Conservation (phyloP, 30 jellyfish, hydroid and myxozoan species). For the Pseudorhiza aurosa region DNA sequence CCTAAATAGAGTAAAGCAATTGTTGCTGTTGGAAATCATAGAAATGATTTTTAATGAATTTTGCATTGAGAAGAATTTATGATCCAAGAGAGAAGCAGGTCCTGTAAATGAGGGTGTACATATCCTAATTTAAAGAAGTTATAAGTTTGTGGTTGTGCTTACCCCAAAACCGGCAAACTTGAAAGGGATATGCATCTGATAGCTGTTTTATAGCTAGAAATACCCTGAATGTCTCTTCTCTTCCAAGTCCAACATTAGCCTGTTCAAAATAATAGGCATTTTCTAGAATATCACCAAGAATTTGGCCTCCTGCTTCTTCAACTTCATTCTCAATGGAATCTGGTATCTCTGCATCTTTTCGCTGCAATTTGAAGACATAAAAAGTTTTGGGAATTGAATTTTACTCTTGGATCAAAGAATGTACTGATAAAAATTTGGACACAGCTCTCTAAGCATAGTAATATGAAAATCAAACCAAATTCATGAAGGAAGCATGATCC, state of each 20-base stretch:
- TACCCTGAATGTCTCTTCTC: conserved; percentile 88
- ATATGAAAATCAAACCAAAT: too few species aligned
- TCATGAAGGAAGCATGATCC: too few species aligned
- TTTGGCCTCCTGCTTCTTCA: conserved; percentile 79
- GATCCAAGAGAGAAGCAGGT: too few species aligned
- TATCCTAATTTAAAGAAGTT: too few species aligned
- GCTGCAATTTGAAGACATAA: conserved; percentile 27
- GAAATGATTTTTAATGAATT: too few species aligned
- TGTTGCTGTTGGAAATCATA: too few species aligned
- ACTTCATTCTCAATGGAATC: conserved; percentile 53
- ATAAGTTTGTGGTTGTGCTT: conserved; percentile 17
- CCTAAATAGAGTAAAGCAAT: too few species aligned
- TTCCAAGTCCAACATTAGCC: conserved; percentile 95
- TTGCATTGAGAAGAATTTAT: too few species aligned
- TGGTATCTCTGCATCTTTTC: conserved; percentile 78
- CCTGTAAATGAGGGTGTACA: too few species aligned
- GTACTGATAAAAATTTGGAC: too few species aligned
- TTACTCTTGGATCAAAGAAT: too few species aligned
- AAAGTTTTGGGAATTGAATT: background rate
- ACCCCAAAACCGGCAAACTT: conserved; percentile 97
- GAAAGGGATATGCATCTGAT: conserved; percentile 75
- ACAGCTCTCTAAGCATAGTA: too few species aligned
- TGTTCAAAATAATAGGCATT: conserved; percentile 90
- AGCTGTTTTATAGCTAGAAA: conserved; percentile 87
- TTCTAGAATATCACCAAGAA: conserved; percentile 85